Conservation (phyloP, 2,113 vertebrate species). For the Crotalus horridus region DNA sequence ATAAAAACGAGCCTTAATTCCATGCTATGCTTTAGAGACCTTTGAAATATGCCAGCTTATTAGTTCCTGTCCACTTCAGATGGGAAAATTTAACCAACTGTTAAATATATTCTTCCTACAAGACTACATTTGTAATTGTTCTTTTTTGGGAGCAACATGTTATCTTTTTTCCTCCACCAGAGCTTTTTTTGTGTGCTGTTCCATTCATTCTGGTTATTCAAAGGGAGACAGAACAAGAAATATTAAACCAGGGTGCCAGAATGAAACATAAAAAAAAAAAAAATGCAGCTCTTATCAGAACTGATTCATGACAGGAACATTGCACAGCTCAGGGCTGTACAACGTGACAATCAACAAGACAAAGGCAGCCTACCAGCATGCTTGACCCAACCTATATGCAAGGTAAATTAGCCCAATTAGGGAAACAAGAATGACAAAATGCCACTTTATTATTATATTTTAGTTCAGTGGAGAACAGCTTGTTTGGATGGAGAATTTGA, state of each 20-base stretch:
- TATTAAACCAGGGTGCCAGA: not conserved
- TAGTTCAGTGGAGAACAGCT: not conserved
- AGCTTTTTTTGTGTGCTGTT: slow-evolving; percentile 40
- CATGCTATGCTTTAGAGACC: slow-evolving; percentile 39
- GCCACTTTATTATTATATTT: not conserved
- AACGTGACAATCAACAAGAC: not conserved
- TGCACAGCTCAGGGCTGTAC: not conserved
- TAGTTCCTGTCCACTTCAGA: slow-evolving; percentile 53
- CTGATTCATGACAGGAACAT: slow-evolving; percentile 13
- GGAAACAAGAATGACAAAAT: not conserved
- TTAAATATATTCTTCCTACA: slow-evolving; percentile 61
- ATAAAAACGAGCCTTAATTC: not conserved
- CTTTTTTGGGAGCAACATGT: slow-evolving; percentile 36
- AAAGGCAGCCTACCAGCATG: not conserved
- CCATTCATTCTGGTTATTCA: slow-evolving; percentile 40
- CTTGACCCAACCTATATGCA: not conserved
- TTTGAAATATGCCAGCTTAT: slow-evolving; percentile 48
- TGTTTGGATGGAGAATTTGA: not conserved
- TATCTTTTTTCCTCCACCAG: slow-evolving; percentile 40
- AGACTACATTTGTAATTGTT: slow-evolving; percentile 55
- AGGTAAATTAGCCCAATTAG: not conserved
- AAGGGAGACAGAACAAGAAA: not conserved
- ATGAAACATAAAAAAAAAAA: slow-evolving; percentile 26
- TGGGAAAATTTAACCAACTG: slow-evolving; percentile 51
- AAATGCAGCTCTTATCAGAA: slow-evolving; percentile 13